Evolutionary conservation across 2,797 vertebrate genomes (phyloP).

Genomic region (Enoplosus armatus): DNA sequence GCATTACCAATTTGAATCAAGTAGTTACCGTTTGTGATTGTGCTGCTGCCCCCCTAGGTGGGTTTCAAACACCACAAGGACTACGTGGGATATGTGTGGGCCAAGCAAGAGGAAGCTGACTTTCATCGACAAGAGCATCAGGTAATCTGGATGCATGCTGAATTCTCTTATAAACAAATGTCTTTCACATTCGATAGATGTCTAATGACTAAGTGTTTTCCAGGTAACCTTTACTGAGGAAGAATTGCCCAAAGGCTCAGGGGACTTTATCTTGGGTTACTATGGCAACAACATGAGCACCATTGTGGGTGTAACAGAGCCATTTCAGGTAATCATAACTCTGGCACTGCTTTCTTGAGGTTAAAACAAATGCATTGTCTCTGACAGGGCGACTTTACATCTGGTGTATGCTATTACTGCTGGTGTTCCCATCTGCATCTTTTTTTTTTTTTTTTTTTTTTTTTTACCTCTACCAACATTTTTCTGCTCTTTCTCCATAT

Average conservation of each 20-base stretch:
- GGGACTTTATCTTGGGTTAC: constrained; percentile 96
- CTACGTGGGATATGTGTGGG: constrained; percentile 96
- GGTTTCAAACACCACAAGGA: constrained; percentile 98
- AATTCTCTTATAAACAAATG: background rate
- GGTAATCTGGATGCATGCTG: constrained; percentile 73
- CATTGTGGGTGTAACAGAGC: constrained; percentile 94
- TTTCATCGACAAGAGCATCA: constrained; percentile 86
- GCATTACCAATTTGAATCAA: background rate
- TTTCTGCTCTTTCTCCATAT: constrained; percentile 15
- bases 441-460: background rate
- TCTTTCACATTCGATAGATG: constrained; percentile 42
- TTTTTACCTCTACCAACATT: background rate
- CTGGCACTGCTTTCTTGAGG: constrained; percentile 7
- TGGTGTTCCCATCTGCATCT: constrained; percentile 13
- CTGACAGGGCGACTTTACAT: background rate
- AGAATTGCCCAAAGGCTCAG: constrained; percentile 92
- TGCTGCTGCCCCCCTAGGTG: constrained; percentile 84
- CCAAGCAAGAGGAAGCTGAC: constrained; percentile 93
- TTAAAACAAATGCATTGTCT: constrained; percentile 9
- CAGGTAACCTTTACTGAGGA: constrained; percentile 95
- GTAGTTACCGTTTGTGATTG: background rate
- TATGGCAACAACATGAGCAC: constrained; percentile 95
- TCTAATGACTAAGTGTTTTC: constrained; percentile 54
- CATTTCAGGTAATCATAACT: constrained; percentile 92
- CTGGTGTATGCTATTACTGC: background rate